Conservation (phyloP, 2,113 vertebrate genomes). For the Amphilophus citrinellus region DNA sequence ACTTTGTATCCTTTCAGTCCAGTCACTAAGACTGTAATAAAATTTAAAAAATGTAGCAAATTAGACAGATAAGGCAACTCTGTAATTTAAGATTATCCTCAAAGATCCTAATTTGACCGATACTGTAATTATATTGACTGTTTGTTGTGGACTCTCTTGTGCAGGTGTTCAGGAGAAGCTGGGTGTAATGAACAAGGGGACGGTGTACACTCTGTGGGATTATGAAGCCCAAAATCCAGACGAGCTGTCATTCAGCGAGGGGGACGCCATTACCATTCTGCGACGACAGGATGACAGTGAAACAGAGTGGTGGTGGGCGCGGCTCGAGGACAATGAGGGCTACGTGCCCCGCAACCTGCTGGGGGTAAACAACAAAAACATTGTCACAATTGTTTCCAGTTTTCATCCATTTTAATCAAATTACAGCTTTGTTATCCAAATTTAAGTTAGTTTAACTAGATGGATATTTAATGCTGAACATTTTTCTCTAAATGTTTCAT, state of each 20-base stretch:
- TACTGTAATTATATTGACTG: neutral
- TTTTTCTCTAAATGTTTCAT: neutral
- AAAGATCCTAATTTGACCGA: neutral
- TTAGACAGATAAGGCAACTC: neutral
- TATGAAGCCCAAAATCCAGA: conserved; percentile 92
- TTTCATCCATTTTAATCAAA: neutral
- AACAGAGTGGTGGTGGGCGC: conserved; percentile 98
- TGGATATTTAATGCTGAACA: neutral
- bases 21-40: neutral
- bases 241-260: conserved; percentile 92
- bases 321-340: conserved; percentile 91
- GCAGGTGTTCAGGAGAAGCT: conserved; percentile 97
- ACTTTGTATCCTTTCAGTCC: neutral
- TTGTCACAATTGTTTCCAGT: neutral
- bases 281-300: conserved; percentile 92
- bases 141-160: neutral
- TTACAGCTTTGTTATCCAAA: neutral
- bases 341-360: conserved; percentile 96
- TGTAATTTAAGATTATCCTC: neutral
- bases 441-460: neutral
- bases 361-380: conserved; percentile 83
- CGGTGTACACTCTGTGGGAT: conserved; percentile 92
- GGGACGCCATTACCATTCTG: conserved; percentile 91
- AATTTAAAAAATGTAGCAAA: neutral
- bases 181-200: conserved; percentile 98